A percentile compares a stretch with the other conserved stretches of the same genome.
These are phyloP conservation scores for Ennomos fuscantarius DNA, from an alignment of 2,888 invertebrate species.

Conservation along the genomic window DNA sequence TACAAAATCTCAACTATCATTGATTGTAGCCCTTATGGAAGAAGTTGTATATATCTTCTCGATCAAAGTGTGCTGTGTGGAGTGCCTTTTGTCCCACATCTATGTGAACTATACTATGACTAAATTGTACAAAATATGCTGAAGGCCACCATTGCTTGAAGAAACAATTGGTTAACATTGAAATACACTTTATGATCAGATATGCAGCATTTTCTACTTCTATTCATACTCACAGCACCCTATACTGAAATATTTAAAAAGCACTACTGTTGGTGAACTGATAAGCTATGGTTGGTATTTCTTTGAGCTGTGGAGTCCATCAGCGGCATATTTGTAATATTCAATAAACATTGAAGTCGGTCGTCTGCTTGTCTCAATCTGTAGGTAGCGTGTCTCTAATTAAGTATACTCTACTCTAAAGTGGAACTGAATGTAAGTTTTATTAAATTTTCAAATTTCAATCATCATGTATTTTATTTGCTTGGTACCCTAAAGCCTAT, in stretches of 20 bases:
- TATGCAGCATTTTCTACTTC: no score
- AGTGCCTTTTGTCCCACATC: constrained; percentile 1
- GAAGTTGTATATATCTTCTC: no score
- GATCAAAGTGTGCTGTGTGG: constrained; percentile 22
- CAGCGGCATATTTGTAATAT: constrained; percentile 10
- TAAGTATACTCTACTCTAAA: constrained; percentile 66
- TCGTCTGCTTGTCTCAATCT: constrained; percentile 66
- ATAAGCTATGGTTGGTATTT: not conserved
- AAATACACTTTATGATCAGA: no score
- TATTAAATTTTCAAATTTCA: constrained; percentile 83
- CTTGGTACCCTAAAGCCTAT: constrained; percentile 28
- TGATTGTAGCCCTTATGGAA: no score
- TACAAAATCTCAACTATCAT: not conserved
- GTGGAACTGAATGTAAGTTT: constrained; percentile 78
- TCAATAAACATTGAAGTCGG: constrained; percentile 35
- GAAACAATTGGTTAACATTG: not conserved
- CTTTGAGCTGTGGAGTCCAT: constrained; percentile 1
- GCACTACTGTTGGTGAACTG: no score
- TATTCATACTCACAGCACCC: no score
- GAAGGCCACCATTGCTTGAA: constrained; percentile 7
- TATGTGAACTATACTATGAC: constrained; percentile 22
- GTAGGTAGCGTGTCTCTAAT: constrained; percentile 68
- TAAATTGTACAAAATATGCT: constrained; percentile 10
- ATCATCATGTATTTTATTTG: constrained; percentile 48
- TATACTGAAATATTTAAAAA: no score